phyloP scores from a whole-genome alignment of 2,888 invertebrate genomes.

The Agonopterix heracliana region DNA sequence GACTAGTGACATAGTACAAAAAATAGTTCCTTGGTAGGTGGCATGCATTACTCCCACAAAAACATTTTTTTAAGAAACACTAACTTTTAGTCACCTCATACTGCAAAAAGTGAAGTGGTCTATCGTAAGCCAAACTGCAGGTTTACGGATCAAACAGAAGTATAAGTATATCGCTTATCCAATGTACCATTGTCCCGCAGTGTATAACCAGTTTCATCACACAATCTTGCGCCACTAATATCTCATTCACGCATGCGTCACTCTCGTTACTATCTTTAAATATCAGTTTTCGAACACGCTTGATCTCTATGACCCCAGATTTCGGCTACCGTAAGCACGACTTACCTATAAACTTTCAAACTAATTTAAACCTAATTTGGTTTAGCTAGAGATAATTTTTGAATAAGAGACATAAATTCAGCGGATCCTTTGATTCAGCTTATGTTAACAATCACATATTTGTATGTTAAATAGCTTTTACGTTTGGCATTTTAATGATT shows the following conservation, averaged over 20 bases:
- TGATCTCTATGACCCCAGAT: constrained; percentile 70
- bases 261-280: constrained; percentile 59
- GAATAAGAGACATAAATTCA: constrained; percentile 3
- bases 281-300: constrained; percentile 71
- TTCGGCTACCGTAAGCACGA: constrained; percentile 72
- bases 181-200: constrained; percentile 11
- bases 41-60: no score
- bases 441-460: constrained; percentile 65
- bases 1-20: no score
- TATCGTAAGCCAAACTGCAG: no score
- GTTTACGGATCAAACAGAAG: no score
- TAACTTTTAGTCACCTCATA: no score
- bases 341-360: constrained; percentile 23
- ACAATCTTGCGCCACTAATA: constrained; percentile 49
- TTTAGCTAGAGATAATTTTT: constrained; percentile 23
- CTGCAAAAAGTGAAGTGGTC: no score
- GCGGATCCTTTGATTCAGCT: constrained; percentile 52
- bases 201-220: constrained; percentile 33
- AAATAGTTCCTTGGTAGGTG: no score
- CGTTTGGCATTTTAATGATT: constrained; percentile 36
- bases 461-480: constrained; percentile 54
- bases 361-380: constrained; percentile 22
- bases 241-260: constrained; percentile 72
- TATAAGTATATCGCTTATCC: no score
- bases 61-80: no score